phyloP scores from a whole-genome alignment of 2,888 invertebrate species.

The Synanthedon myopaeformis region DNA sequence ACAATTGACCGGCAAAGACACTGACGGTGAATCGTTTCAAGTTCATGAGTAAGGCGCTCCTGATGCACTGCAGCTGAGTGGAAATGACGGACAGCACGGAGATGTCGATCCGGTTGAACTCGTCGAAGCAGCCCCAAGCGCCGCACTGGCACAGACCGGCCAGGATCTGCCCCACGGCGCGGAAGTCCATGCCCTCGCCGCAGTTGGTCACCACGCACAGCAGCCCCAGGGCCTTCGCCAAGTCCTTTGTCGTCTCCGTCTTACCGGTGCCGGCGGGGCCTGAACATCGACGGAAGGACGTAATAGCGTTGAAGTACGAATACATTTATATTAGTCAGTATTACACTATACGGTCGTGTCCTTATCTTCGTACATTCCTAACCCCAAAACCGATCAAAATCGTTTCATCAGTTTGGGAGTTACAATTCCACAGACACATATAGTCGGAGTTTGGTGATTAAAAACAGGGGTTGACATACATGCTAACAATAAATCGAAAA shows the following conservation, averaged over 20 bases:
- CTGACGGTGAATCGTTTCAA: slow-evolving; percentile 80
- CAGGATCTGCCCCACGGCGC: slow-evolving; percentile 76
- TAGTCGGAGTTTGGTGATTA: too few species aligned
- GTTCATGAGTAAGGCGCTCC: slow-evolving; percentile 83
- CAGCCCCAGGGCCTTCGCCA: slow-evolving; percentile 89
- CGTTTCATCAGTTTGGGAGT: too few species aligned
- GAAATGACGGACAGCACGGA: slow-evolving; percentile 94
- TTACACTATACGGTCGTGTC: too few species aligned
- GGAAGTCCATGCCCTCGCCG: slow-evolving; percentile 93
- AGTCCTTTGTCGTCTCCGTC: slow-evolving; percentile 92
- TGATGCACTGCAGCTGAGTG: slow-evolving; percentile 89
- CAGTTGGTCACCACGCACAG: slow-evolving; percentile 91
- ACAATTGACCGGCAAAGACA: not conserved
- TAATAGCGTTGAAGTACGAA: not conserved
- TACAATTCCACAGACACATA: too few species aligned
- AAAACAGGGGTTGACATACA: too few species aligned
- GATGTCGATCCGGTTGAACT: slow-evolving; percentile 93
- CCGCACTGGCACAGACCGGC: slow-evolving; percentile 87
- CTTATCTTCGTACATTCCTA: too few species aligned
- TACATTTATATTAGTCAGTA: too few species aligned
- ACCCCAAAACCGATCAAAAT: too few species aligned
- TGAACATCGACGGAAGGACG: slow-evolving; percentile 14
- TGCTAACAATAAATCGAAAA: too few species aligned
- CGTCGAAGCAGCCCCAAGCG: slow-evolving; percentile 97
- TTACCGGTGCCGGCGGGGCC: slow-evolving; percentile 88